Base-by-base conservation (phyloP, 2,113 vertebrate genomes). In the Crocuta crocuta region DNA sequence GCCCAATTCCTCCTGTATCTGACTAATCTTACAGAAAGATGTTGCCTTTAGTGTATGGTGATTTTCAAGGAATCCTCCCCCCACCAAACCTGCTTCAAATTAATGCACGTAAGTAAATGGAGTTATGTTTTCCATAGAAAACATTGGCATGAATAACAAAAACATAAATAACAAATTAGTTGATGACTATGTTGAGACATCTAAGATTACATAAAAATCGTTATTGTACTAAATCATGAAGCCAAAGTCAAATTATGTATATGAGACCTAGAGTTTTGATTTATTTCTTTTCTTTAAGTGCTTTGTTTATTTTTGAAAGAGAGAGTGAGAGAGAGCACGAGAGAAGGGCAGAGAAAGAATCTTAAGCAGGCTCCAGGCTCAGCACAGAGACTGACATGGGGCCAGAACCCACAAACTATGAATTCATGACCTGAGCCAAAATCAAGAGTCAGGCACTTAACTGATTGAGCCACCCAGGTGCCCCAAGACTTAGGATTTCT, bases 21-120 rank as follows among this genome's bases (percentile, higher is more conserved):
- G 90, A 95, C 33, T 95, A 92, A 92, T 96, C 80, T 97, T 95
- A 96, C 84, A 83, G 85, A 93, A 97, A 89, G 66, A 94, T 65
- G 15, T 65, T 94, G 66, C 26, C 74, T 87, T 95, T 82, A 96
- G 86, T 85, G 28, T 95, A 82, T 61, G 31, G n/a, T 58, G 53
- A 94, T 94, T 97, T 96, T 94, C 48, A 97, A 91, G 95, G 33
- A 92, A 61, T 50, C n/a, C n/a, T 78, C 53, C 24, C 66, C 55
- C 4, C 13, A 31, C 12, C 66, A 87, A 90, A 71, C 39, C 45
- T 89, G 35, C 24, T 97, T 88, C n/a, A 87, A 85, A 94, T 86
- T 28, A 95, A 65, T 84, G 35, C 65, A 94, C 31, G 66, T 21
- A 66, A 88, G 23, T 76, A 81, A 96, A 87, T 48, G 4, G 26